Evolutionary conservation across 2,888 invertebrate genomes (phyloP).

Genomic region (Slavum lentiscoides): DNA sequence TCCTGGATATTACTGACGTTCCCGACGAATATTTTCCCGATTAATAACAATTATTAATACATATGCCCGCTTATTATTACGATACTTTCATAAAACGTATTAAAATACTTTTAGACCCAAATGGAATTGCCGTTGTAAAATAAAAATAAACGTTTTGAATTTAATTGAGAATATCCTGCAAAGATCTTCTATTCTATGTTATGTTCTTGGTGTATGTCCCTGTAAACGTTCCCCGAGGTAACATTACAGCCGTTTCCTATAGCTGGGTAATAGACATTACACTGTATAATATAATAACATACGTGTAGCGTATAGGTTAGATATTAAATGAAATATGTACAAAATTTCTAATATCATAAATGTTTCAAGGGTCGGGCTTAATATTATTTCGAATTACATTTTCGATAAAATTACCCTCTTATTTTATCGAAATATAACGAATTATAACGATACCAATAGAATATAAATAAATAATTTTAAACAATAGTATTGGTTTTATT

Average conservation of each 20-base stretch:
- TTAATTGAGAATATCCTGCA: background rate
- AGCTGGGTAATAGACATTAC: background rate
- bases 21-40: no score
- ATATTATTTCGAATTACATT: background rate
- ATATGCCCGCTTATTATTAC: background rate
- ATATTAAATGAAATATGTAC: background rate
- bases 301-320: background rate
- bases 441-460: no score
- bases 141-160: slow-evolving; percentile 3
- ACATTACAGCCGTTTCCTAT: background rate
- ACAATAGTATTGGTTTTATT: no score
- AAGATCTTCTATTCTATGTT: slow-evolving; percentile 7
- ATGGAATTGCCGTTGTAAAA: background rate
- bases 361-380: background rate
- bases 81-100: background rate
- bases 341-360: background rate
- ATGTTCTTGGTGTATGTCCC: background rate
- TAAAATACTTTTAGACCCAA: background rate
- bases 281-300: background rate
- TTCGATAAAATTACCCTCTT: background rate
- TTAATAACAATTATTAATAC: background rate
- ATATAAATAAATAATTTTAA: no score
- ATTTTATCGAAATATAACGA: no score
- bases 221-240: background rate
- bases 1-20: no score